Conservation (phyloP, 2,113 vertebrate genomes). For the Diadophis punctatus region DNA sequence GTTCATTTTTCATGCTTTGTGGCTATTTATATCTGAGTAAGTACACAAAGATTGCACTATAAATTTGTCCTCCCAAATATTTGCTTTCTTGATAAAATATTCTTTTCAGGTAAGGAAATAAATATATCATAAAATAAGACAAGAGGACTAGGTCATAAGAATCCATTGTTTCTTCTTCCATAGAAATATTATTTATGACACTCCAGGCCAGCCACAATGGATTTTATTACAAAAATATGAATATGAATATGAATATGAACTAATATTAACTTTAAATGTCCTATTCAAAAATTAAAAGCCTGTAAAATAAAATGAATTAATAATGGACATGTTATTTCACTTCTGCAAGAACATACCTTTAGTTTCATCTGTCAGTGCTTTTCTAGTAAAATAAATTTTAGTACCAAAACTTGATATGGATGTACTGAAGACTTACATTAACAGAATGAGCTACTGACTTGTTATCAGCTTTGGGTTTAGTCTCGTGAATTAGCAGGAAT, state of each 20-base stretch:
- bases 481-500: constrained; percentile 32
- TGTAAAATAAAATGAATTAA: constrained; percentile 41
- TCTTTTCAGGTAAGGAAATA: not conserved
- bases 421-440: constrained; percentile 34
- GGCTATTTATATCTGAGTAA: not conserved
- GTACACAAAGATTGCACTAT: not conserved
- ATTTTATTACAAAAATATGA: not conserved
- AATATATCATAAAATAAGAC: not conserved
- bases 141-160: not conserved
- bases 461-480: constrained; percentile 25
- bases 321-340: constrained; percentile 29
- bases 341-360: constrained; percentile 23
- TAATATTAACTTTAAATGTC: constrained; percentile 33
- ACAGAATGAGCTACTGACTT: constrained; percentile 35
- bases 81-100: not conserved
- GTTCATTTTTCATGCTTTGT: not conserved
- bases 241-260: constrained; percentile 12
- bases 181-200: not conserved
- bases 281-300: constrained; percentile 7
- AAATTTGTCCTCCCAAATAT: constrained; percentile 41
- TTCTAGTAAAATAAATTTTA: constrained; percentile 37
- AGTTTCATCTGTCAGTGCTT: constrained; percentile 32
- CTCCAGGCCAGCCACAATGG: not conserved
- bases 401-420: constrained; percentile 27
- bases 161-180: constrained; percentile 15